Evolutionary conservation across 1,140 invertebrate genomes (phyloP), one percentile per base, ranked within the genome.

Genomic region (Geopemphigus sp.): DNA sequence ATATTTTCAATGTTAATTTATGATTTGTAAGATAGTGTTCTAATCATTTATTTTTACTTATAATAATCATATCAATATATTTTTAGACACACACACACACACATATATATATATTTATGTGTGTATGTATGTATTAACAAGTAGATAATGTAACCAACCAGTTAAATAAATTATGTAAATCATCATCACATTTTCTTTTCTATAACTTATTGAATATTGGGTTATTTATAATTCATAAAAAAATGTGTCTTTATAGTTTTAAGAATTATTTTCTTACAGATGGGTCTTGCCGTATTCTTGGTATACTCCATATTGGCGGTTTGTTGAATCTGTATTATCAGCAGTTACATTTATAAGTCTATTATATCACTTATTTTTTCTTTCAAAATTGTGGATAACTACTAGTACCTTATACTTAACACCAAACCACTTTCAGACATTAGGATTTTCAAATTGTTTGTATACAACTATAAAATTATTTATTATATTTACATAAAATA

Each of bases 291-390:
- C 74, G 32, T 78, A 78, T 78, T 63, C 74, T 26, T 78, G 74
- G 74, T 78, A 63, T 78, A 78, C 74, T 47, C 74, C 74, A 0
- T 78, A 57, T 57, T 78, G 74, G 74, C 59, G 74, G 26, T 32
- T 78, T 59, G 57, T 63, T 63, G 74, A 78, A 29, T 78, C 39
- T 61, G 39, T 61, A 14, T 61, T 39, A 63, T 78, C 74, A 50
- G 17, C 24, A 47, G n/a, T 78, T 5, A 17, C 61, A 47, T 15
- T 57, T 1, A 26, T 24, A 26, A 78, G 74, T 29, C 57, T 78
- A 12, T 63, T 78, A 19, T 78, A 78, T 63, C 57, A 78, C 47
- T 19, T 63, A 61, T 78, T 78, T 2, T 47, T 19, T 6, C 74
- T 78, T 63, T 10, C 22, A n/a, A 78, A 78, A 26, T 47, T 78